phyloP scores from a whole-genome alignment of 2,888 invertebrate genomes.

The Phasia obesa region DNA sequence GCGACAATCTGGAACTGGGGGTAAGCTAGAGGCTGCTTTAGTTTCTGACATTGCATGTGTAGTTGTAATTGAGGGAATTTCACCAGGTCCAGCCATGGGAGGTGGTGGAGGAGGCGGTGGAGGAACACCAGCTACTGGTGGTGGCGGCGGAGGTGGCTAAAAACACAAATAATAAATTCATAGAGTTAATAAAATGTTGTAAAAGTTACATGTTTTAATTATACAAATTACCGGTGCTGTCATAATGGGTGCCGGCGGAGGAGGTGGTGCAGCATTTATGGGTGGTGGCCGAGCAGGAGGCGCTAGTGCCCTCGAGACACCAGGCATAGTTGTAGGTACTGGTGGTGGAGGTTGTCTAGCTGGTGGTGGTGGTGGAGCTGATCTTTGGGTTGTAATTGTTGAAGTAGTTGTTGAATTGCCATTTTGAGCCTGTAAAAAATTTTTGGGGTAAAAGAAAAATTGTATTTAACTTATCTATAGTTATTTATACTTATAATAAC shows the following conservation, averaged over 20 bases:
- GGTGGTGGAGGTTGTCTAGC: constrained; percentile 85
- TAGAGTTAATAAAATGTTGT: neutral
- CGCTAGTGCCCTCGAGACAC: constrained; percentile 78
- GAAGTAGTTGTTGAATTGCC: constrained; percentile 73
- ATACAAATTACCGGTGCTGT: constrained; percentile 75
- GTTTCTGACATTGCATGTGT: constrained; percentile 75
- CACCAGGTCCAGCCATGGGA: constrained; percentile 82
- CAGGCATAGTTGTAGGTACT: constrained; percentile 84
- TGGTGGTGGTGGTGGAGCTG: constrained; percentile 82
- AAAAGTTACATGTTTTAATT: neutral
- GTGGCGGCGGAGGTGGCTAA: constrained; percentile 80
- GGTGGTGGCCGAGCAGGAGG: constrained; percentile 82
- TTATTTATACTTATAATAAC: neutral
- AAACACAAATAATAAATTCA: neutral
- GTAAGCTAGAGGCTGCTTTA: constrained; percentile 74
- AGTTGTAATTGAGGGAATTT: constrained; percentile 76
- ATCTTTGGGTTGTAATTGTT: constrained; percentile 76
- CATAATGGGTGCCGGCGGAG: constrained; percentile 74
- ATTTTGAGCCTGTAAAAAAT: constrained; percentile 76
- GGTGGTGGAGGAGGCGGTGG: constrained; percentile 81
- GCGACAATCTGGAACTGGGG: constrained; percentile 84
- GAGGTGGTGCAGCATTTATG: constrained; percentile 75
- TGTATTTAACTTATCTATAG: neutral
- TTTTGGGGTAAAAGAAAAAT: neutral
- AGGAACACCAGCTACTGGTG: constrained; percentile 83